Conservation (phyloP, 2,888 invertebrate species). For the Leptinotarsa tumamoca region DNA sequence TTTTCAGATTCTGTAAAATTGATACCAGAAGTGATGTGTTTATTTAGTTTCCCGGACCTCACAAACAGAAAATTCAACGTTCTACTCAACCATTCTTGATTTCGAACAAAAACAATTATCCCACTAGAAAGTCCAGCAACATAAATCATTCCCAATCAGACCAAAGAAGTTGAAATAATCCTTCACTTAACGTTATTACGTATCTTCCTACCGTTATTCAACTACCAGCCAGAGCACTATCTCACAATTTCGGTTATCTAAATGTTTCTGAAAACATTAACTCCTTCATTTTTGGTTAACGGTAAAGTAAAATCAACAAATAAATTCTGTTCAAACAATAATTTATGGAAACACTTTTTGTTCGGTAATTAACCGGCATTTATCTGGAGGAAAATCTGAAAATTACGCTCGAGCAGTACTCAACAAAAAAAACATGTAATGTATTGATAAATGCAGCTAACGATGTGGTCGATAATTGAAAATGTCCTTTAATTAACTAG, state of each 20-base stretch:
- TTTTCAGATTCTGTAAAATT: no score
- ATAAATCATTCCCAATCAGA: constrained; percentile 4
- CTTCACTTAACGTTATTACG: constrained; percentile 2
- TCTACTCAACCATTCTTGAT: not conserved
- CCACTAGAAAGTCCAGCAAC: not conserved
- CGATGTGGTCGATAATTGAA: constrained; percentile 58
- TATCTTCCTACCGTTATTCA: constrained; percentile 2
- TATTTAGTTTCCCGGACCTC: no score
- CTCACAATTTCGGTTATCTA: constrained; percentile 32
- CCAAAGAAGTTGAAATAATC: not conserved
- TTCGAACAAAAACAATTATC: not conserved
- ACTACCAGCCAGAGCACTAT: constrained; percentile 15
- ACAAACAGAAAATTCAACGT: not conserved
- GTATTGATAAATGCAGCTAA: constrained; percentile 57
- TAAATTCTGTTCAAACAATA: constrained; percentile 39
- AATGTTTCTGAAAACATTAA: constrained; percentile 35
- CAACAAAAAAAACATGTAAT: constrained; percentile 51
- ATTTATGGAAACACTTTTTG: constrained; percentile 44
- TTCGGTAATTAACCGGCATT: constrained; percentile 46
- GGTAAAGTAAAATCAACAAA: constrained; percentile 32
- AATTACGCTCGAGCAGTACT: constrained; percentile 45
- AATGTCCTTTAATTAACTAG: constrained; percentile 60
- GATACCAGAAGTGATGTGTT: no score
- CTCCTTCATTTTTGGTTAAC: constrained; percentile 37
- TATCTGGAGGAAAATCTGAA: constrained; percentile 48